A percentile compares a stretch with the other conserved stretches of the same genome.
phyloP scores from a whole-genome alignment of 1,140 invertebrate genomes.

The Melanaphis sacchari region DNA sequence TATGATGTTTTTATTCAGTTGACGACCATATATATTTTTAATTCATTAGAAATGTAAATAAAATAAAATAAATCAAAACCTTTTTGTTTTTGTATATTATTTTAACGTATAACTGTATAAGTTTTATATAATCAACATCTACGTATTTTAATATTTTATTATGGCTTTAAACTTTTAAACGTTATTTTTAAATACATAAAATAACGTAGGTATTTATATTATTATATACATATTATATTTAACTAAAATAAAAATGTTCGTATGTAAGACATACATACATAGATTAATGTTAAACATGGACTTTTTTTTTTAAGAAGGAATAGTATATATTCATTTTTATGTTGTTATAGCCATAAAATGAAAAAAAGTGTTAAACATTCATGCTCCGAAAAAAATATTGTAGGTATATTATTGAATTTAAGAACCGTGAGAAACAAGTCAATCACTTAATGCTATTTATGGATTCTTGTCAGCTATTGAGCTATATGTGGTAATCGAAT shows the following conservation, averaged over 20 bases:
- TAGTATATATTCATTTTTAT: not conserved
- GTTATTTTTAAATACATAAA: slow-evolving; percentile 4
- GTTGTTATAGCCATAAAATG: slow-evolving; percentile 1
- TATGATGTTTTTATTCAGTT: not conserved
- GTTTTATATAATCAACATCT: too few relatives aligned
- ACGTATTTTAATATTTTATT: not conserved
- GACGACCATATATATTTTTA: not conserved
- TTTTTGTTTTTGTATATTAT: not conserved
- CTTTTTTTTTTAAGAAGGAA: not conserved
- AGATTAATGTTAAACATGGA: not conserved
- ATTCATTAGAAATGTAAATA: not conserved
- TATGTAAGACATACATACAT: not conserved
- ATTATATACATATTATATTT: slow-evolving; percentile 19
- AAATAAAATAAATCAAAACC: not conserved
- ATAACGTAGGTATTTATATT: not conserved
- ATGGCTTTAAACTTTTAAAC: not conserved
- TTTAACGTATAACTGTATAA: too few relatives aligned
- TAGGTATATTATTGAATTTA: slow-evolving; percentile 27
- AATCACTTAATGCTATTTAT: slow-evolving; percentile 36
- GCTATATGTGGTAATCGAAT: slow-evolving; percentile 42
- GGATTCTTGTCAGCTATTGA: slow-evolving; percentile 42
- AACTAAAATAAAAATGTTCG: not conserved
- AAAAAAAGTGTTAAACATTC: not conserved
- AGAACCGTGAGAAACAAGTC: slow-evolving; percentile 51
- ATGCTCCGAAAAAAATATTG: not conserved